phyloP scores from a whole-genome alignment of 2,113 vertebrate genomes.

The Anhinga rufa region DNA sequence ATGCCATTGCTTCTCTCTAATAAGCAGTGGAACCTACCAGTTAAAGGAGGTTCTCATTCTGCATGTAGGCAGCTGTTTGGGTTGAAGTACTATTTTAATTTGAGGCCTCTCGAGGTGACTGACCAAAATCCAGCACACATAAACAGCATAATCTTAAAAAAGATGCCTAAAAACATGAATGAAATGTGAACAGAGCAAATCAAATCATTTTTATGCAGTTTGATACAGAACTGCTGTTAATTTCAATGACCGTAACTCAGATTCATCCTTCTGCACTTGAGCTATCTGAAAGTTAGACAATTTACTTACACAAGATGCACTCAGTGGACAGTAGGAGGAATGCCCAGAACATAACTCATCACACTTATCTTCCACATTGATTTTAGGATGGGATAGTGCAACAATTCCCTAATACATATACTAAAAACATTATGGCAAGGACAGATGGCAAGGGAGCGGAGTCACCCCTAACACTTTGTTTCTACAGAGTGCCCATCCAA shows the following conservation, averaged over 20 bases:
- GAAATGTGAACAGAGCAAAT: not conserved
- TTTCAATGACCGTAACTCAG: not conserved
- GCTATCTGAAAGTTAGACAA: not conserved
- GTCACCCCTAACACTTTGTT: not conserved
- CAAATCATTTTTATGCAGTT: accelerated
- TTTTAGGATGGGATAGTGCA: not conserved
- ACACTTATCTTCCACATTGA: not conserved
- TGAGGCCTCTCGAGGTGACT: not conserved
- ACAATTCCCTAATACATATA: not conserved
- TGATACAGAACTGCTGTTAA: not conserved
- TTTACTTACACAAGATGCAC: not conserved
- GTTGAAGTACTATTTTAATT: not conserved
- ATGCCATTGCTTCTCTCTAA: not conserved
- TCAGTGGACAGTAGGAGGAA: not conserved
- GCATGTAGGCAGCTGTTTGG: not conserved
- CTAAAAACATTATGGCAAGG: not conserved
- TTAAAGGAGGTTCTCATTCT: not conserved
- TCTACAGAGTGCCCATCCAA: not conserved
- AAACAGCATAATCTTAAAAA: not conserved
- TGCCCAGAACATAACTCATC: not conserved
- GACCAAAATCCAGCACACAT: not conserved
- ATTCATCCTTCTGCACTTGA: not conserved
- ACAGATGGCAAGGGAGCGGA: not conserved
- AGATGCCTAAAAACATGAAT: not conserved
- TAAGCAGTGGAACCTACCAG: not conserved